A percentile compares a stretch with the other conserved stretches of the same genome.
These are phyloP conservation scores for Mesoligia furuncula DNA, from an alignment of 2,888 invertebrate genomes.

Conservation along the genomic window DNA sequence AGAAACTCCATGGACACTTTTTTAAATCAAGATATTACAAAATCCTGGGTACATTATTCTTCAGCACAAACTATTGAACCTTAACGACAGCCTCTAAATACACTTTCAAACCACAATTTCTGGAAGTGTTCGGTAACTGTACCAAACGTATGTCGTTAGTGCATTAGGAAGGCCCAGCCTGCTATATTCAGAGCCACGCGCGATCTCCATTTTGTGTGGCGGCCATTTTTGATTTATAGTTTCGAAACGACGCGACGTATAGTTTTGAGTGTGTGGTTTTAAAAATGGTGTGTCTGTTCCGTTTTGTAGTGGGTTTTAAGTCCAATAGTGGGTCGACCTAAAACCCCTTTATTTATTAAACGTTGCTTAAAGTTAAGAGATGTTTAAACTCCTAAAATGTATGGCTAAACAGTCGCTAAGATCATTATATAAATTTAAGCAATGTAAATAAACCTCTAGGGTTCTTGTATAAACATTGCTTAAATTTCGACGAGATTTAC, in stretches of 20 bases:
- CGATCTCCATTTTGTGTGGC: slow-evolving; percentile 57
- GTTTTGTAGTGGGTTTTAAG: background rate
- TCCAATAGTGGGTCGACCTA: background rate
- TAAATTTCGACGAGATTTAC: background rate
- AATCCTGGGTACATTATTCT: too few relatives aligned
- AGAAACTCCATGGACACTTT: too few relatives aligned
- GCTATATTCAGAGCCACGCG: slow-evolving; percentile 64
- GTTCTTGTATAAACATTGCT: too few relatives aligned
- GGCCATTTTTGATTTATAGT: slow-evolving; percentile 66
- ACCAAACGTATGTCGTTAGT: slow-evolving; percentile 60
- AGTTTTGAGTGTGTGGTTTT: slow-evolving; percentile 29
- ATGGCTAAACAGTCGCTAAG: background rate
- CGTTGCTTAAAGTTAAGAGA: too few relatives aligned
- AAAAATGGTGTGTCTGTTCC: slow-evolving; percentile 17
- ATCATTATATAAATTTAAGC: background rate
- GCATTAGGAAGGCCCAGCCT: slow-evolving; percentile 51
- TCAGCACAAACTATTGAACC: background rate
- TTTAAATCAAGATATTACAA: too few relatives aligned
- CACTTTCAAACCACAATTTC: slow-evolving; percentile 27
- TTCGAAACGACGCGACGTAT: slow-evolving; percentile 41
- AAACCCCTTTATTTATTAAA: background rate
- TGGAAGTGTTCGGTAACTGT: slow-evolving; percentile 40
- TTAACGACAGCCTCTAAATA: background rate
- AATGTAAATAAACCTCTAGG: background rate
- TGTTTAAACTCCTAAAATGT: background rate